A percentile compares a stretch with the other conserved stretches of the same genome.
Evolutionary conservation across 2,888 invertebrate genomes (phyloP).

Genomic region (Rhamphomyia laevipes): DNA sequence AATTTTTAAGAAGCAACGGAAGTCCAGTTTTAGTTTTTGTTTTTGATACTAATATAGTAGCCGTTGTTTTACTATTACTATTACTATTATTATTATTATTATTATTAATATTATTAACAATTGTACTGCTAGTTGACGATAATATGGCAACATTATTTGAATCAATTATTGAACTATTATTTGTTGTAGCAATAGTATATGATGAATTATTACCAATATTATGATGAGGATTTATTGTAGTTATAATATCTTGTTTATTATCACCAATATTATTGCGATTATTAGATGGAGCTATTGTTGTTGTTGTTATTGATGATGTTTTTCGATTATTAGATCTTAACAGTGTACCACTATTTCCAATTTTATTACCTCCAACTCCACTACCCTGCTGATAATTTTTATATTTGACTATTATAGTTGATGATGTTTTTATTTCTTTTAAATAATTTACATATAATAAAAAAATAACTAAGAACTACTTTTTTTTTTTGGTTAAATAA

Average conservation of each 20-base stretch:
- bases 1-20: constrained; percentile 37
- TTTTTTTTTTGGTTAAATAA: no score
- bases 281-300: not conserved
- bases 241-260: constrained; percentile 17
- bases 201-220: constrained; percentile 11
- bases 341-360: no score
- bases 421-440: no score
- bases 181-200: constrained; percentile 1
- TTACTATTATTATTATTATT: constrained; percentile 2
- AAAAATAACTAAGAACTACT: no score
- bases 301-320: no score
- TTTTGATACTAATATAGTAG: constrained; percentile 38
- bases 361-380: no score
- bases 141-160: not conserved
- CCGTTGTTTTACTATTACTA: constrained; percentile 29
- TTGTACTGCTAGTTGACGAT: constrained; percentile 10
- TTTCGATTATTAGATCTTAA: no score
- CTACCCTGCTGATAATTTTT: no score
- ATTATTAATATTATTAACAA: constrained; percentile 10
- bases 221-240: constrained; percentile 14
- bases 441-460: no score
- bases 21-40: constrained; percentile 39
- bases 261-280: not conserved
- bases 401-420: no score
- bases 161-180: not conserved